A percentile compares a stretch with the other conserved stretches of the same genome.
Conservation (phyloP, 1,140 invertebrate species). For the Ladona fulva region DNA sequence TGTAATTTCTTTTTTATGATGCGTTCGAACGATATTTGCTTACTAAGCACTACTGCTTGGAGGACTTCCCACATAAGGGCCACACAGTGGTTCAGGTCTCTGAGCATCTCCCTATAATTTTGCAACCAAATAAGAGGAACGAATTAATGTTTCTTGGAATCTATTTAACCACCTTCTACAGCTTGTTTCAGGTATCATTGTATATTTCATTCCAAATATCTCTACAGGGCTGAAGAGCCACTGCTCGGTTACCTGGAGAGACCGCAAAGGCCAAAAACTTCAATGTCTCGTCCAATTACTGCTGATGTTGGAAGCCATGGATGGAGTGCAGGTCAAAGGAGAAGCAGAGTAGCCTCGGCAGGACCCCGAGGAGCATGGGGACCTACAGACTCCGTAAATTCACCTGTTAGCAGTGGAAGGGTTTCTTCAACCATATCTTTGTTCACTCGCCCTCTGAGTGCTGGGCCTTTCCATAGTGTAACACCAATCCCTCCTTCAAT, state of each 20-base stretch:
- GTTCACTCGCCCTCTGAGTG: constrained; percentile 33
- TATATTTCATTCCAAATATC: constrained; percentile 23
- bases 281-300: constrained; percentile 29
- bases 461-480: constrained; percentile 48
- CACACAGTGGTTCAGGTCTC: no score
- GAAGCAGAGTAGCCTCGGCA: constrained; percentile 23
- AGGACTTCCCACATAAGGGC: no score
- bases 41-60: no score
- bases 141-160: no score
- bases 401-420: neutral
- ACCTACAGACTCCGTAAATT: constrained; percentile 29
- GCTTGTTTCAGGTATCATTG: no score
- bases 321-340: neutral
- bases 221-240: constrained; percentile 17
- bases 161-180: no score
- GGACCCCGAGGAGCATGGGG: constrained; percentile 42
- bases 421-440: neutral
- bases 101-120: no score
- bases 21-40: no score
- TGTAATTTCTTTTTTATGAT: no score
- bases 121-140: no score
- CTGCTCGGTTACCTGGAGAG: constrained; percentile 23
- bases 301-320: constrained; percentile 19
- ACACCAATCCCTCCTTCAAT: constrained; percentile 31
- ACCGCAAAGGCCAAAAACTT: constrained; percentile 35